Percentiles rank a stretch among this genome's conserved stretches.
Conservation (phyloP, 2,113 vertebrate genomes). For the Mobula hypostoma region DNA sequence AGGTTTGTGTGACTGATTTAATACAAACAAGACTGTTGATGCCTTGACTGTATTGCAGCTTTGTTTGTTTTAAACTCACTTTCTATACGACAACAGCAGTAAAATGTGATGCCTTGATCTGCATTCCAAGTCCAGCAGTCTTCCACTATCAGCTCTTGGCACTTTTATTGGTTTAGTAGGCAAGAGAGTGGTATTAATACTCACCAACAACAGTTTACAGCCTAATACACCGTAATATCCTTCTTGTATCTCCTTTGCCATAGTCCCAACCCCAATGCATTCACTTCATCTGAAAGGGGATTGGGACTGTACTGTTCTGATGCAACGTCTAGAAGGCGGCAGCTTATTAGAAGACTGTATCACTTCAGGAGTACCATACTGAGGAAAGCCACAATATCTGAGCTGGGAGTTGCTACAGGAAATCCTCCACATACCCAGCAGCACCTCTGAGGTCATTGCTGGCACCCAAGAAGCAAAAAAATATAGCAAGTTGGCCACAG, state of each 20-base stretch:
- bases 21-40: background rate
- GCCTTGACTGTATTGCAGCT: background rate
- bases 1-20: no score
- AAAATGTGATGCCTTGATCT: background rate
- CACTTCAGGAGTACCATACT: background rate
- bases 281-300: background rate
- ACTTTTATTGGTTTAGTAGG: background rate
- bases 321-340: background rate
- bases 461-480: background rate
- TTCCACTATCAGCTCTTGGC: no score
- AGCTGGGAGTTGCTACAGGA: background rate
- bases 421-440: background rate
- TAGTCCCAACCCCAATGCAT: background rate
- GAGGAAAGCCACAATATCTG: background rate
- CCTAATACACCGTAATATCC: background rate
- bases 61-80: background rate
- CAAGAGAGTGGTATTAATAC: background rate
- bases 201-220: background rate
- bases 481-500: background rate
- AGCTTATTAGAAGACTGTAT: background rate
- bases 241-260: background rate
- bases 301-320: background rate
- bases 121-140: background rate
- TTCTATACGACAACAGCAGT: background rate
- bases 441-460: background rate